Evolutionary conservation across 2,797 vertebrate species (phyloP), one percentile per base, ranked within the genome.

Genomic region (Chaetophractus vellerosus): DNA sequence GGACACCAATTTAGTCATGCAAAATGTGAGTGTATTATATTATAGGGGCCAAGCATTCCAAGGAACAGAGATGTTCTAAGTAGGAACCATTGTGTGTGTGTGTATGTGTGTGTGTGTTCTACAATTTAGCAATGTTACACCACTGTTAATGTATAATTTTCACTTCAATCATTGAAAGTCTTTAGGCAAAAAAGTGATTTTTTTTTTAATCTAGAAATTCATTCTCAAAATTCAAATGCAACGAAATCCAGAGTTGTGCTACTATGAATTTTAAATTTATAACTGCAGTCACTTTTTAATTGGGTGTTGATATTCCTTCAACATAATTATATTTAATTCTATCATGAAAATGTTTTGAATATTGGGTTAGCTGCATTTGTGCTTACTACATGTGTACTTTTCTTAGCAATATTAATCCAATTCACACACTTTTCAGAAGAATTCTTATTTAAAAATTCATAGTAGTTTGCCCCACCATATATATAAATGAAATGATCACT

Each of bases 41-140:
- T 52, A 36, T 28, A 28, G 36, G 28, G n/a, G 14, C 24, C 69
- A 76, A 33, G 48, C 16, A 41, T 26, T 75, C 64, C 80, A 23
- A 86, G 24, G 52, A 50, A 38, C 50, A 87, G 79, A 75, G 59
- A n/a, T 66, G 80, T 90, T 96, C 76, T 88, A 74, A 90, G 95
- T 94, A 92, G 71, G 52, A 88, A 64, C 55, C 36, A 48, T 75
- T 38, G 15, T 31, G 74, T 61, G 11, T 23, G 68, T 31, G 5
- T 18, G 12, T 74, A 1, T 48, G 33, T 9, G 9, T 45, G 15
- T 38, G 76, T 64, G 12, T n/a, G 11, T 38, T 1, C 4, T 14
- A 69, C 14, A 52, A 64, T 55, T 79, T 41, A 57, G 63, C 88
- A 88, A 96, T 84, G 87, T 81, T 88, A 48, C 33, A 69, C 36